Evolutionary conservation across 2,113 vertebrate species (phyloP).

Genomic region (Microcebus murinus): DNA sequence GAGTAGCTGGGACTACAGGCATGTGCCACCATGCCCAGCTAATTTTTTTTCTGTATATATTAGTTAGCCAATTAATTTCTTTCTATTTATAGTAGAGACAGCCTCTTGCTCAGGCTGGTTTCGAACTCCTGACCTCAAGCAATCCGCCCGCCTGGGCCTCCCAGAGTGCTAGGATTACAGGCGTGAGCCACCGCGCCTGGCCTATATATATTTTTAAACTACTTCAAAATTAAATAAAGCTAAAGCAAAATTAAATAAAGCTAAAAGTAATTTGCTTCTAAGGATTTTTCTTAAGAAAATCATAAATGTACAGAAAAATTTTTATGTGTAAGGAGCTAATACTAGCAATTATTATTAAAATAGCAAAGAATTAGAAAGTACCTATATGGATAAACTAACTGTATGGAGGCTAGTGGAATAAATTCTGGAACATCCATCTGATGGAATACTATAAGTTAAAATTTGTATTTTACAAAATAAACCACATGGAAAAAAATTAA

Average conservation of each 20-base stretch:
- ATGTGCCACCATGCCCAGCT: too few relatives aligned
- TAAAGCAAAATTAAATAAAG: conserved; percentile 54
- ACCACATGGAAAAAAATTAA: neutral
- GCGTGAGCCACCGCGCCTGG: too few relatives aligned
- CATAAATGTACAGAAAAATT: conserved; percentile 11
- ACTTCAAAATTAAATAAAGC: conserved; percentile 41
- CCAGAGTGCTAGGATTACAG: too few relatives aligned
- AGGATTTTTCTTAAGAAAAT: neutral
- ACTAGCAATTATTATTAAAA: neutral
- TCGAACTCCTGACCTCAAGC: too few relatives aligned
- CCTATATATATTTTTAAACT: conserved; percentile 36
- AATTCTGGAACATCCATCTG: conserved; percentile 4
- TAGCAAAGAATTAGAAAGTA: conserved; percentile 44
- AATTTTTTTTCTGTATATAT: too few relatives aligned
- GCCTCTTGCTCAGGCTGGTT: too few relatives aligned
- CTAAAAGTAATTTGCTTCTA: conserved; percentile 47
- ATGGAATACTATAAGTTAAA: conserved; percentile 27
- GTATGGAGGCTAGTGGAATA: neutral
- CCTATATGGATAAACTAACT: neutral
- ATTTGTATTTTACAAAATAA: conserved; percentile 38
- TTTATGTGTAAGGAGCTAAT: neutral
- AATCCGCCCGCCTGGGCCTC: too few relatives aligned
- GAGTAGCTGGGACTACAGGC: too few relatives aligned
- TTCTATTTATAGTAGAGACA: too few relatives aligned
- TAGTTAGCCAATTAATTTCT: too few relatives aligned